Base-by-base conservation (phyloP, 2,797 vertebrate genomes). In the Sebastiscus tertius region DNA sequence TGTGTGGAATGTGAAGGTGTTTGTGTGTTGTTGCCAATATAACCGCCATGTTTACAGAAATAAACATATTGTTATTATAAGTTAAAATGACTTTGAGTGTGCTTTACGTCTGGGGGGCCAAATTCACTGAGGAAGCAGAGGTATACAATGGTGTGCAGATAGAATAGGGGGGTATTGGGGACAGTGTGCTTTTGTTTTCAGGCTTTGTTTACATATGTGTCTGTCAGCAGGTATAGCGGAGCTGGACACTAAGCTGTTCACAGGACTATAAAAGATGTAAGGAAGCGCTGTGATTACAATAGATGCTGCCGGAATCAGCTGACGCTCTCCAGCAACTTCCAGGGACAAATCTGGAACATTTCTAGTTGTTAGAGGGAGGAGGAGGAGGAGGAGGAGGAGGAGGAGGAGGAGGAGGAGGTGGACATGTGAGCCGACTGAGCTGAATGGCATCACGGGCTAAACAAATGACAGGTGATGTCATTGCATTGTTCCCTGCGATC, bases 41-140 rank as follows among this genome's bases (percentile, higher is more conserved):
- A 90, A 88, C 75, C 70, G 16, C 80, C 78, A 79, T 85, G 89
- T 95, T 93, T 95, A 91, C 89, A 87, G 85, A 91, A 94, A 94
- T 93, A 91, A 92, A 93, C 79, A 82, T 84, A 72, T 87, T 88
- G 74, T 89, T 87, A 87, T 89, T 82, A 75, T 86, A 82, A 86
- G 54, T 86, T 81, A 72, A 80, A 79, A 1, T 1, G 76, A 33
- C 42, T 70, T 70, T 1, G 49, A 36, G 64, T 70, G 66, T 82
- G 69, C n/a, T 86, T 77, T 78, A 39, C 27, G 36, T 58, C 22
- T 11, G 26, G 14, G 14, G 75, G 26, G 34, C 24, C n/a, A 63
- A 26, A 82, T 72, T 12, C 20, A 62, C 60, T 3, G 72, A 83
- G 84, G 86, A 82, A 82, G 79, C 42, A 0, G 29, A 20, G 56